Base-by-base conservation (phyloP, 1,140 invertebrate species). In the Tyrophagus putrescentiae region DNA sequence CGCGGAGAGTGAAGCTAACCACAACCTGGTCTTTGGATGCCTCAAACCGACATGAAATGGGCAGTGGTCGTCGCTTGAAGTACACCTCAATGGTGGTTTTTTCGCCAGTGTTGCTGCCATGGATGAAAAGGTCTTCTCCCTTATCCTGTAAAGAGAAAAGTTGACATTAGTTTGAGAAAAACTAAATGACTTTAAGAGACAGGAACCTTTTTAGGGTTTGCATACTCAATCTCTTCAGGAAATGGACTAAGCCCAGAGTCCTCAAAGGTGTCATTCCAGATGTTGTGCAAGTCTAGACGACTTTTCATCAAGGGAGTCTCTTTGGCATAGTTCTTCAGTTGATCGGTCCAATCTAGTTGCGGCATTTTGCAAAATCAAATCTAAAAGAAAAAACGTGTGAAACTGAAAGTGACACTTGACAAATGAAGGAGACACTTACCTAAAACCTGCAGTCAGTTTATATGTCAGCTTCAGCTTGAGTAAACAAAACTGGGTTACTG, bases 41-140 rank as follows among this genome's bases (percentile, higher is more conserved):
- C 21, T 48, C 45, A 48, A 48, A 48, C 31, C 18, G 45, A 21
- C 31, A 13, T n/a, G 36, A 39, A 13, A 13, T 13, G 21, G 36
- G 36, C 36, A 48, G 7, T 48, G 45, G 45, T 48, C 18, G 23
- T 13, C 45, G 45, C 7, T 18, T 48, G 7, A 48, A 7, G 18
- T 48, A 48, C 18, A 48, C 45, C 18, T 48, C 45, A 21, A 48
- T 21, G 23, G 45, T 48, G 18, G 45, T 48, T 21, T 48, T 48
- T 21, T 48, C 45, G 23, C 18, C 18, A 13, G 18, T 18, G 18
- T 48, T 48, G 7, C 13, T 25, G 31, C 45, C 45, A 48, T 7
- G 7, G 31, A 48, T 18, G 31, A 48, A 48, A 13, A 48, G 31
- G 18, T 48, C 45, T 48, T 48, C 45, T 7, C 18, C 18, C 31